Evolutionary conservation across 2,888 invertebrate genomes (phyloP).

Genomic region (Andrena marginata): DNA sequence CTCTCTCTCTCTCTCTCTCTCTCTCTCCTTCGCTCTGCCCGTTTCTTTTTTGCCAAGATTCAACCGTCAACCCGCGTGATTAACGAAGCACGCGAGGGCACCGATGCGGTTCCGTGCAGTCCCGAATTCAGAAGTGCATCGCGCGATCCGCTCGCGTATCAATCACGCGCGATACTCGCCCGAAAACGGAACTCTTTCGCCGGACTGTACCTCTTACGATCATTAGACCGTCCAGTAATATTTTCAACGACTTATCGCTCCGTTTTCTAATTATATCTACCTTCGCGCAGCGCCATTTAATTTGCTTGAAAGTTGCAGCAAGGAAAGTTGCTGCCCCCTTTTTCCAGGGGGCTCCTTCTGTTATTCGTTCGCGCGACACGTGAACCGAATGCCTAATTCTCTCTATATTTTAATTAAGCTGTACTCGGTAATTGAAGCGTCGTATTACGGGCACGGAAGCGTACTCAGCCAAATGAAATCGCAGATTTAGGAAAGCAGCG

Average conservation of each 20-base stretch:
- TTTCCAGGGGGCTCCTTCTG: background rate
- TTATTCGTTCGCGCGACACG: background rate
- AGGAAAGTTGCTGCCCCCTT: background rate
- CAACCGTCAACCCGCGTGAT: constrained; percentile 68
- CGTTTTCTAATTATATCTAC: constrained; percentile 7
- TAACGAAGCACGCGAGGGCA: constrained; percentile 70
- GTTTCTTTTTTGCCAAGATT: constrained; percentile 54
- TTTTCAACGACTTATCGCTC: background rate
- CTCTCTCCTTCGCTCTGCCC: background rate
- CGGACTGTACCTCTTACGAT: constrained; percentile 1
- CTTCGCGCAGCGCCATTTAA: constrained; percentile 18
- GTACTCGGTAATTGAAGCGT: constrained; percentile 17
- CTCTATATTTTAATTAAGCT: constrained; percentile 40
- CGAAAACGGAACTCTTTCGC: constrained; percentile 34
- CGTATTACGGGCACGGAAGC: background rate
- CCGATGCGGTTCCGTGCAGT: constrained; percentile 32
- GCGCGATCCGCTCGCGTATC: constrained; percentile 24
- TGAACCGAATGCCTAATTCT: constrained; percentile 25
- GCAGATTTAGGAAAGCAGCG: constrained; percentile 21
- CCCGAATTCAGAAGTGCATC: constrained; percentile 31
- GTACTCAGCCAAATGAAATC: constrained; percentile 30
- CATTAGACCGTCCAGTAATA: background rate
- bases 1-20: background rate
- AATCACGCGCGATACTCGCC: constrained; percentile 47
- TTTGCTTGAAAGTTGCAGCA: constrained; percentile 22